Percentiles rank a stretch among this genome's conserved stretches.
Evolutionary conservation across 1,140 invertebrate genomes (phyloP).

Genomic region (Bombus haemorrhoidalis): DNA sequence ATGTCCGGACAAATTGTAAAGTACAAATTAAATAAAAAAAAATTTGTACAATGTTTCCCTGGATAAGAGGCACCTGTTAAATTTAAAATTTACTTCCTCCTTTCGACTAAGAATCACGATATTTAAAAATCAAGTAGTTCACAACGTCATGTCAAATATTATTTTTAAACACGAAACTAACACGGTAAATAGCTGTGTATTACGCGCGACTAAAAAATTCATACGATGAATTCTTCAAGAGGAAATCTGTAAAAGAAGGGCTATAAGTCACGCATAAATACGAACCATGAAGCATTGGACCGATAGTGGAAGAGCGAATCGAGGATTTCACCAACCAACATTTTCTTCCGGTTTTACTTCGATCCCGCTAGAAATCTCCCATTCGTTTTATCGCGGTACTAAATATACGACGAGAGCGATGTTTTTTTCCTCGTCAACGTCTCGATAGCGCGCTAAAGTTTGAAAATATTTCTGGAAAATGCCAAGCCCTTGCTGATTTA

Average conservation of each 20-base stretch:
- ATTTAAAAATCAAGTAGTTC: too few species aligned
- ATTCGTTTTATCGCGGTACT: background rate
- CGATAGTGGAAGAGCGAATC: background rate
- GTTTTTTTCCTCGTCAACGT: background rate
- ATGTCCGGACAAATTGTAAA: too few species aligned
- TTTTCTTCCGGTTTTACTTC: background rate
- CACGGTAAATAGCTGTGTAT: too few species aligned
- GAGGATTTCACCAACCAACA: background rate
- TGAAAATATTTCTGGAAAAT: conserved; percentile 18
- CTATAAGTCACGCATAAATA: background rate
- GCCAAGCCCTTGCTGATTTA: background rate
- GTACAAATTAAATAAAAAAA: too few species aligned
- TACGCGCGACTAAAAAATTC: background rate
- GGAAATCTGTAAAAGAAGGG: background rate
- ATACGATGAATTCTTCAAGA: background rate
- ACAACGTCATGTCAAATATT: too few species aligned
- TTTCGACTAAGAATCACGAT: too few species aligned
- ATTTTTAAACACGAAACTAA: too few species aligned
- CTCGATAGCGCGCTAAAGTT: background rate
- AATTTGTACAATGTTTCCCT: too few species aligned
- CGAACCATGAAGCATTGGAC: background rate
- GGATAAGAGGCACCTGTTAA: too few species aligned
- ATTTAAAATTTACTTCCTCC: too few species aligned
- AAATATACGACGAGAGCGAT: background rate
- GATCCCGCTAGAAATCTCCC: background rate